A percentile compares a stretch with the other conserved stretches of the same genome.
These are phyloP conservation scores for Perithous albicinctus DNA, from an alignment of 2,888 invertebrate genomes.

Conservation along the genomic window DNA sequence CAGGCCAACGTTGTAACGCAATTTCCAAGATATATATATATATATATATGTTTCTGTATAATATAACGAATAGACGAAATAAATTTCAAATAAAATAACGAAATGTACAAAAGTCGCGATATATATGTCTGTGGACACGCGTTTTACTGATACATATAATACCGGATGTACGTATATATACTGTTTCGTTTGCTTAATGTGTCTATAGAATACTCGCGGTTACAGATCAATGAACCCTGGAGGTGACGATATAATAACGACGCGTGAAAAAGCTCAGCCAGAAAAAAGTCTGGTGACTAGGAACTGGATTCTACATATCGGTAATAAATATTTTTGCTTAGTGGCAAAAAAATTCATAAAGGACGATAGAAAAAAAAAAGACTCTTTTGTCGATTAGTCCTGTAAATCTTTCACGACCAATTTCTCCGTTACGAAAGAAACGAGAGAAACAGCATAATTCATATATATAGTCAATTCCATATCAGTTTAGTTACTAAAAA, in stretches of 20 bases:
- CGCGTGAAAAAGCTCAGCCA: constrained; percentile 38
- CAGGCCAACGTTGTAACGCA: background rate
- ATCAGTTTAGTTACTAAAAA: no score
- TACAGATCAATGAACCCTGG: constrained; percentile 35
- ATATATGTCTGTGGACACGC: no score
- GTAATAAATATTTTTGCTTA: no score
- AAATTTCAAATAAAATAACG: background rate
- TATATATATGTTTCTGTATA: no score
- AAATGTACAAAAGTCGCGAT: background rate
- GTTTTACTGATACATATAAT: background rate
- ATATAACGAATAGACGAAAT: background rate
- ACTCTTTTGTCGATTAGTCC: no score
- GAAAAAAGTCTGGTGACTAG: no score
- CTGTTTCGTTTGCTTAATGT: constrained; percentile 1
- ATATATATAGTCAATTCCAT: no score
- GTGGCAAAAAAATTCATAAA: no score
- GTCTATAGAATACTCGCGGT: constrained; percentile 1
- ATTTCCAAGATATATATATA: background rate
- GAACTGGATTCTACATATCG: no score
- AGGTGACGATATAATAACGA: background rate
- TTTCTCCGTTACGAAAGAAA: no score
- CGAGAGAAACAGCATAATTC: no score
- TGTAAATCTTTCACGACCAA: no score
- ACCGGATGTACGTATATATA: background rate
- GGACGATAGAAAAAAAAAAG: background rate